Conservation (phyloP, 1,140 invertebrate species). For the Zaprionus taronus region DNA sequence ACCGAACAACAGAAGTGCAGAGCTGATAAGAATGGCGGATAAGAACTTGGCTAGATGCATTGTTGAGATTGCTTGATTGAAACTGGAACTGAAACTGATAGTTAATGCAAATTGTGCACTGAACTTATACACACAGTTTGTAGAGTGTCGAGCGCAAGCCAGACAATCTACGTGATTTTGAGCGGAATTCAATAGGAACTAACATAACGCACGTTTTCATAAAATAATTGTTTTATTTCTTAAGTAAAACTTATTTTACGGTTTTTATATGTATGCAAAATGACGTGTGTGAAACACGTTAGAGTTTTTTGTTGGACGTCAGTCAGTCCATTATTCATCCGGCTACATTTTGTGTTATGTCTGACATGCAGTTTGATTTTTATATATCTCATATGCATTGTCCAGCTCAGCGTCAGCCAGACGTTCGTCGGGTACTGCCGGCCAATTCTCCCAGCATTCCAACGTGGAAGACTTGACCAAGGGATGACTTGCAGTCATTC, state of each 20-base stretch:
- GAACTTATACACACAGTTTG: slow-evolving; percentile 3
- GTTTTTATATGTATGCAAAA: slow-evolving; percentile 2
- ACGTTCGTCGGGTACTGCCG: slow-evolving; percentile 48
- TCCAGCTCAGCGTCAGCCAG: slow-evolving; percentile 63
- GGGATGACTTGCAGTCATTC: slow-evolving; percentile 6
- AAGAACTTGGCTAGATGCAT: slow-evolving; percentile 49
- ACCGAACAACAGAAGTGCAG: slow-evolving; percentile 27
- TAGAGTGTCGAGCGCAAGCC: background rate
- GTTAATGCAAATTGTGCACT: background rate
- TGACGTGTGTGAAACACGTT: background rate
- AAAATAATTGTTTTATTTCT: slow-evolving; percentile 41
- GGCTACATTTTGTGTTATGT: background rate
- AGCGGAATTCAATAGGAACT: slow-evolving; percentile 62
- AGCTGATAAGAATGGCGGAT: slow-evolving; percentile 27
- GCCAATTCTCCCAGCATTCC: slow-evolving; percentile 19
- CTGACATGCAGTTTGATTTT: slow-evolving; percentile 8
- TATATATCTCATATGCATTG: slow-evolving; percentile 41
- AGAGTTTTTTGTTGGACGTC: background rate
- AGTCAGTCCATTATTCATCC: slow-evolving; percentile 2
- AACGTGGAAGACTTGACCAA: background rate
- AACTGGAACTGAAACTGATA: slow-evolving; percentile 34
- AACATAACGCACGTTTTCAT: slow-evolving; percentile 60
- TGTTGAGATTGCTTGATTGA: slow-evolving; percentile 8
- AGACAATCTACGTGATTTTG: slow-evolving; percentile 61
- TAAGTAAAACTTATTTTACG: slow-evolving; percentile 13